Evolutionary conservation across 1,140 invertebrate genomes (phyloP).

Genomic region (Drosophila carrolli): DNA sequence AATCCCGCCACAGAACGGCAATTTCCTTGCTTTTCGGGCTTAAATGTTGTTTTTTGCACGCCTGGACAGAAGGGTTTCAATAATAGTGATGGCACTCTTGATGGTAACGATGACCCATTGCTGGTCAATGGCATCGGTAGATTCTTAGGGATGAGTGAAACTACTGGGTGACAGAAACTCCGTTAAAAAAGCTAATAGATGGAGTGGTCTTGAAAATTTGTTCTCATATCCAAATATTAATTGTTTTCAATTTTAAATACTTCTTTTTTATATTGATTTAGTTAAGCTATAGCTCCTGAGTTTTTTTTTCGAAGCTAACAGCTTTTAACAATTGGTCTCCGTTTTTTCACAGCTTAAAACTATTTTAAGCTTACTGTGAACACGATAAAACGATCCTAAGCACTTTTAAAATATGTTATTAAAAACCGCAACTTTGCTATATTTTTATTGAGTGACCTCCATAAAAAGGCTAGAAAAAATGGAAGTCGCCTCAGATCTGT

Average conservation of each 20-base stretch:
- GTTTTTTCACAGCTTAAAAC: too few relatives aligned
- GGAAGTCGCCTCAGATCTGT: not conserved
- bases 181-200: not conserved
- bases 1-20: not conserved
- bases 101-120: not conserved
- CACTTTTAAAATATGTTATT: too few relatives aligned
- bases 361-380: too few relatives aligned
- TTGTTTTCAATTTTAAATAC: too few relatives aligned
- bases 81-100: constrained; percentile 16
- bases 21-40: not conserved
- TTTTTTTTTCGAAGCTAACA: too few relatives aligned
- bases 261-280: too few relatives aligned
- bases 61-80: constrained; percentile 14
- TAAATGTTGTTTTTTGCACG: constrained; percentile 41
- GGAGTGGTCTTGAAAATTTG: too few relatives aligned
- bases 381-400: too few relatives aligned
- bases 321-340: too few relatives aligned
- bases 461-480: not conserved
- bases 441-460: not conserved
- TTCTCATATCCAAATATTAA: too few relatives aligned
- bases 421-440: too few relatives aligned
- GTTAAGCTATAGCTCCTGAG: too few relatives aligned
- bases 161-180: not conserved
- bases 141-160: not conserved
- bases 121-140: not conserved